Percentiles rank a stretch among this genome's conserved stretches.
phyloP scores from a whole-genome alignment of 2,113 vertebrate species.

The Gasterosteus nipponicus region DNA sequence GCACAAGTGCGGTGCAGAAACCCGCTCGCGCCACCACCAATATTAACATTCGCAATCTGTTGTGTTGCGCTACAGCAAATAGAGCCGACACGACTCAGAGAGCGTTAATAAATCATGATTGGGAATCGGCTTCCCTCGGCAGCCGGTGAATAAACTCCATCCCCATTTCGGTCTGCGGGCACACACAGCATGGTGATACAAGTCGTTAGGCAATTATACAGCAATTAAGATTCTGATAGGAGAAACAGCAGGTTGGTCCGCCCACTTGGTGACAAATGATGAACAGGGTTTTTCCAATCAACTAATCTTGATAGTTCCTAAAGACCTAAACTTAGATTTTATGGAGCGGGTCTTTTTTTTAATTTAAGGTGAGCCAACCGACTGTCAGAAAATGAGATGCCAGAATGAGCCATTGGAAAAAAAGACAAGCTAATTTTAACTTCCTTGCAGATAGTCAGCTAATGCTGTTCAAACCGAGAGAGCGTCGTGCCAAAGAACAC shows the following conservation, averaged over 20 bases:
- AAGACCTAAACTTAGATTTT: conserved; percentile 69
- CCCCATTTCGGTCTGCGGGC: conserved; percentile 59
- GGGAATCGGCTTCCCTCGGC: conserved; percentile 68
- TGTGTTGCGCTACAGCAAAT: conserved; percentile 72
- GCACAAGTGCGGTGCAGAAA: conserved; percentile 27
- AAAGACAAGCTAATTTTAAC: conserved; percentile 54
- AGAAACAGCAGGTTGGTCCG: conserved; percentile 65
- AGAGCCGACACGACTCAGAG: conserved; percentile 68
- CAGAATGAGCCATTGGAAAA: conserved; percentile 41
- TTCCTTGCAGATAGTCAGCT: conserved; percentile 27
- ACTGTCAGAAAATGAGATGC: conserved; percentile 39
- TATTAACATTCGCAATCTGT: conserved; percentile 82
- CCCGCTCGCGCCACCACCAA: conserved; percentile 63
- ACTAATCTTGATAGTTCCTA: conserved; percentile 63
- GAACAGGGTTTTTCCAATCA: conserved; percentile 55
- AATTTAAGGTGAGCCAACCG: conserved; percentile 28
- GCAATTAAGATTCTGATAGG: conserved; percentile 75
- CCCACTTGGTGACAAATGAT: conserved; percentile 60
- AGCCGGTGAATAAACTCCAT: conserved; percentile 64
- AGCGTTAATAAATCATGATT: conserved; percentile 84
- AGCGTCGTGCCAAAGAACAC: conserved; percentile 48
- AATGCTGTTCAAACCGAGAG: conserved; percentile 35
- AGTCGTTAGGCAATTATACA: conserved; percentile 75
- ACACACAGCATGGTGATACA: conserved; percentile 65
- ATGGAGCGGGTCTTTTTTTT: conserved; percentile 29